Evolutionary conservation across 30 jellyfish, hydroid and myxozoan genomes (phyloP).

Genomic region (Nemopilema nomurai): DNA sequence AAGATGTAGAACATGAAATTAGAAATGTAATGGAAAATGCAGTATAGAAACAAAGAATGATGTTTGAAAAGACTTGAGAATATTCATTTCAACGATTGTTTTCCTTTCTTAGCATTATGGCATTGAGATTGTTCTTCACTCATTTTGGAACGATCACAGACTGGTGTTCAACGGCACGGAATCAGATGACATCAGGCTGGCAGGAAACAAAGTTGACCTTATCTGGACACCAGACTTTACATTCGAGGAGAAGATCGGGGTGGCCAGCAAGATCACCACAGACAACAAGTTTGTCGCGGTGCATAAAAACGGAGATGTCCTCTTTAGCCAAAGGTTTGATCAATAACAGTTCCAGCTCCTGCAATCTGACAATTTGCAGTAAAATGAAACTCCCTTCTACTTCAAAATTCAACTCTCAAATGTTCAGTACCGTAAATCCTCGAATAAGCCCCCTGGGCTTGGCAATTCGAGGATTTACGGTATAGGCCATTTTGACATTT

Average conservation of each 20-base stretch:
- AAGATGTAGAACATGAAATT: too few species aligned
- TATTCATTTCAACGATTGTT: too few species aligned
- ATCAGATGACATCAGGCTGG: slow-evolving; percentile 39
- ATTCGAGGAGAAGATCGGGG: slow-evolving; percentile 31
- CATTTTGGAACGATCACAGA: slow-evolving; percentile 38
- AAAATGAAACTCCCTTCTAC: too few species aligned
- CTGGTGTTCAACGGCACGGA: slow-evolving; percentile 19
- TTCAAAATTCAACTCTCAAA: too few species aligned
- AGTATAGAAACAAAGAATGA: too few species aligned
- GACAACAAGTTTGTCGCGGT: slow-evolving; percentile 45
- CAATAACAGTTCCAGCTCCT: not conserved
- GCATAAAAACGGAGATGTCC: slow-evolving; percentile 17
- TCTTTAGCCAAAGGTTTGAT: slow-evolving; percentile 42
- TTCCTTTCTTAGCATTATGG: slow-evolving; percentile 48
- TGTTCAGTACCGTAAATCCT: too few species aligned
- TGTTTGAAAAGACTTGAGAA: too few species aligned
- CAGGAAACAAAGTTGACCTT: slow-evolving; percentile 27
- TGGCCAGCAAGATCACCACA: slow-evolving; percentile 31
- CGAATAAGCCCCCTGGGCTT: too few species aligned
- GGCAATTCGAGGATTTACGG: too few species aligned
- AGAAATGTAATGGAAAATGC: too few species aligned
- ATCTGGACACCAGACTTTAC: slow-evolving; percentile 59
- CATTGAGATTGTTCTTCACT: slow-evolving; percentile 13
- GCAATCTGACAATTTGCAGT: too few species aligned
- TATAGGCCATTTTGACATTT: too few species aligned